Conservation (phyloP, 1,140 invertebrate species). For the Diabrotica undecimpunctata region DNA sequence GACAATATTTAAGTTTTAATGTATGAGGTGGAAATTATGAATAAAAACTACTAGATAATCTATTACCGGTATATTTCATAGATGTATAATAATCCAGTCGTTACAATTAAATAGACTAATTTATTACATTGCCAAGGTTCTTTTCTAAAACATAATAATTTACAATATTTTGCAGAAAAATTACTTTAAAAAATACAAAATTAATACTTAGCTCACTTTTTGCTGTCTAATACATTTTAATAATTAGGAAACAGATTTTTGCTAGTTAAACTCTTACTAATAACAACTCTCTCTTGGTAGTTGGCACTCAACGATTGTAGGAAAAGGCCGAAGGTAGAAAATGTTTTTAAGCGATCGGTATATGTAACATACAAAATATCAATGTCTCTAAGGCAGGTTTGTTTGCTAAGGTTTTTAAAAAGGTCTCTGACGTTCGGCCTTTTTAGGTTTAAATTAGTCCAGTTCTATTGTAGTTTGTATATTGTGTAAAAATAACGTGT, state of each 20-base stretch:
- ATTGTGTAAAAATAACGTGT: conserved; percentile 14
- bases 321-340: conserved; percentile 26
- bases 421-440: too few relatives aligned
- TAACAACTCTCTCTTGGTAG: conserved; percentile 36
- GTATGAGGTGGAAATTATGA: too few relatives aligned
- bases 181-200: conserved; percentile 7
- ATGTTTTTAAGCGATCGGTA: background rate
- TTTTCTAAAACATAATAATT: conserved; percentile 12
- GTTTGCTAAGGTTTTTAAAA: background rate
- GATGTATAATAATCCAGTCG: conserved; percentile 21
- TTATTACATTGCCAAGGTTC: conserved; percentile 11
- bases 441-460: conserved; percentile 33
- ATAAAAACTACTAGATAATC: background rate
- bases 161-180: conserved; percentile 5
- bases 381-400: conserved; percentile 2
- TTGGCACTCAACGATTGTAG: conserved; percentile 44
- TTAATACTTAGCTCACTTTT: conserved; percentile 7
- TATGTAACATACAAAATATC: background rate
- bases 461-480: conserved; percentile 22
- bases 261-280: background rate
- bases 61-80: conserved; percentile 22
- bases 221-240: conserved; percentile 6
- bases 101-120: conserved; percentile 18
- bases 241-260: background rate
- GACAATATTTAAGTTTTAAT: too few relatives aligned